Conservation (phyloP, 2,113 vertebrate genomes). For the Candoia aspera region DNA sequence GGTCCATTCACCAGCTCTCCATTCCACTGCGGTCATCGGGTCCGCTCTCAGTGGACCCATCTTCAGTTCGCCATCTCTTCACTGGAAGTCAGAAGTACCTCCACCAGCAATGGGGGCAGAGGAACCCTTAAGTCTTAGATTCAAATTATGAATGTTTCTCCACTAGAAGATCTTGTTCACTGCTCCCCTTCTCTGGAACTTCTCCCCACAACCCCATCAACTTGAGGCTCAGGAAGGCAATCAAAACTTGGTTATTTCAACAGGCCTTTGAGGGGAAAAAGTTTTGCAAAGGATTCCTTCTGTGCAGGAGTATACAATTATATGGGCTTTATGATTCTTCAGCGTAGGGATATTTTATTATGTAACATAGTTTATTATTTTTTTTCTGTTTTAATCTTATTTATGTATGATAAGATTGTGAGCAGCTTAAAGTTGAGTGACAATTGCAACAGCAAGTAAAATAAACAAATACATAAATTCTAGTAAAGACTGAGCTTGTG, state of each 20-base stretch:
- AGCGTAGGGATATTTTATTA: neutral
- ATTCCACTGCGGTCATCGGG: too few relatives aligned
- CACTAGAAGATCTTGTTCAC: neutral
- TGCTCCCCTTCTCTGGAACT: neutral
- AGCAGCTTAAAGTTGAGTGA: neutral
- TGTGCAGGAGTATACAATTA: neutral
- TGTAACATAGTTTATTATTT: neutral
- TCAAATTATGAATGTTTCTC: neutral
- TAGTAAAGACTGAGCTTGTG: neutral
- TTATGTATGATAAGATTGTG: neutral
- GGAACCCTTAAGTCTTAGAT: neutral
- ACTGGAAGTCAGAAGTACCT: neutral
- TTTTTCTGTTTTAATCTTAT: neutral
- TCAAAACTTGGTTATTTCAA: neutral
- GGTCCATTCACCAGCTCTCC: too few relatives aligned
- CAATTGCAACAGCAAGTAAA: neutral
- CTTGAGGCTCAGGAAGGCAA: neutral
- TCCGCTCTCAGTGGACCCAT: too few relatives aligned
- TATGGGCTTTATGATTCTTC: neutral
- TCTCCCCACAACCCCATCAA: neutral
- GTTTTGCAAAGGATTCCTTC: neutral
- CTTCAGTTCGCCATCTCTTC: too few relatives aligned
- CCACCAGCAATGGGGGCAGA: neutral
- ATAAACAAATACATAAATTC: neutral
- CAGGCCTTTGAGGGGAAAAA: neutral